Base-by-base conservation (phyloP, 1,140 invertebrate genomes). In the Cydia strobilella region DNA sequence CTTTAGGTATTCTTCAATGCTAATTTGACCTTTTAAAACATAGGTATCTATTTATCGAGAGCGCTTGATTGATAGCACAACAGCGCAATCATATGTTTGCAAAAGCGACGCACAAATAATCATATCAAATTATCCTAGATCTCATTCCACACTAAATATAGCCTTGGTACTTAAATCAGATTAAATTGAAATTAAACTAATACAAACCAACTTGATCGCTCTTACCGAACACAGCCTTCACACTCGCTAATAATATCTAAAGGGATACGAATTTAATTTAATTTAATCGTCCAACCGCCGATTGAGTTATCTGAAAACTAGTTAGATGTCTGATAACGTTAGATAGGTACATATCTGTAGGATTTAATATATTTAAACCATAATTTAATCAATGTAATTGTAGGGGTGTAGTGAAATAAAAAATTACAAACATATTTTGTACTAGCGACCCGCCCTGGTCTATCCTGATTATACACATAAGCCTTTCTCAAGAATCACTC, bases 111-210 rank as follows among this genome's bases (percentile, higher is more conserved):
- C 9, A 10, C 9, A 9, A 39, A 39, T 10, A 35, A 35, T 35
- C 7, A 35, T 35, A 7, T 7, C 2, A 0, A 15, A 48, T 42
- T 42, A 7, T 42, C 39, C 12, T 42, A 6, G 12, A 42, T 48
- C 45, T 48, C 15, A n/a, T 48, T 48, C 35, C 7, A 39, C 35
- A 39, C 35, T 39, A 39, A 39, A 39, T 39, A 48, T 48, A 48
- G 13, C 13, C 45, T 15, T 48, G 12, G 48, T 20, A n/a, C n/a
- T n/a, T n/a, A 3, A 54, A 74, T 63, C 73, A 48, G 25, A 74
- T 74, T 31, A 15, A 62, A 74, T 59, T 54, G 69, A 76, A 23
- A 73, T 73, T 76, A 75, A 27, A 27, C 59, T 13, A 35, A 54
- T 18, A 54, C 51, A 54, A 54, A 54, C 51, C 51, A 35, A 31